A percentile compares a stretch with the other conserved stretches of the same genome.
These are phyloP conservation scores for Danio kyathit DNA, from an alignment of 2,797 vertebrate species.

Conservation along the genomic window DNA sequence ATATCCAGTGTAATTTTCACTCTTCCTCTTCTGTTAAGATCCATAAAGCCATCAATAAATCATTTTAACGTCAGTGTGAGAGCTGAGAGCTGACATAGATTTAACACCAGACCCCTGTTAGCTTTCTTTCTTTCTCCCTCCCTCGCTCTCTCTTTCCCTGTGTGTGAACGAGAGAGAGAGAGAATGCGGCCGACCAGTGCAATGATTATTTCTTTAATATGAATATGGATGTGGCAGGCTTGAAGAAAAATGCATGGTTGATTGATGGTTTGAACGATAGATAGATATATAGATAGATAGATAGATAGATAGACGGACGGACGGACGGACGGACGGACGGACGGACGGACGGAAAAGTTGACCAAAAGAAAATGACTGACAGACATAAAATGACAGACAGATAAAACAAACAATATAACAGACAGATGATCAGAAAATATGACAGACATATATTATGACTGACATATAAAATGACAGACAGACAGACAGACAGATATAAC, in stretches of 20 bases:
- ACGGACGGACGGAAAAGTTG: too few relatives aligned
- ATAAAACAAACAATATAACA: too few relatives aligned
- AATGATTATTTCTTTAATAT: constrained; percentile 14
- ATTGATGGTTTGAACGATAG: neutral
- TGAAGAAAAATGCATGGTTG: neutral
- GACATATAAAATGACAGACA: neutral
- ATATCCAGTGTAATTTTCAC: constrained; percentile 77
- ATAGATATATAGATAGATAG: neutral
- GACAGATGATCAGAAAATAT: too few relatives aligned
- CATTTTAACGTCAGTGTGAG: constrained; percentile 76
- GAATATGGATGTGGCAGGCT: neutral
- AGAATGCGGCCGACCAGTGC: neutral
- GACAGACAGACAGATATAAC: neutral
- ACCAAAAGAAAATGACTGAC: too few relatives aligned
- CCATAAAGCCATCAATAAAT: constrained; percentile 83
- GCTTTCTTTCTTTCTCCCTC: constrained; percentile 42
- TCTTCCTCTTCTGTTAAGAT: constrained; percentile 79
- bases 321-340: neutral
- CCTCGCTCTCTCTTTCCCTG: constrained; percentile 16
- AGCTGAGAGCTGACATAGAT: constrained; percentile 70
- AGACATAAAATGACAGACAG: too few relatives aligned
- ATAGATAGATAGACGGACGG: neutral
- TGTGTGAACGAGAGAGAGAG: too few relatives aligned
- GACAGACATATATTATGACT: too few relatives aligned
- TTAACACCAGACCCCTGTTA: constrained; percentile 66